Percentiles rank a stretch among this genome's conserved stretches.
Evolutionary conservation across 2,888 invertebrate genomes (phyloP).

Genomic region (Lamellibrachia columna): DNA sequence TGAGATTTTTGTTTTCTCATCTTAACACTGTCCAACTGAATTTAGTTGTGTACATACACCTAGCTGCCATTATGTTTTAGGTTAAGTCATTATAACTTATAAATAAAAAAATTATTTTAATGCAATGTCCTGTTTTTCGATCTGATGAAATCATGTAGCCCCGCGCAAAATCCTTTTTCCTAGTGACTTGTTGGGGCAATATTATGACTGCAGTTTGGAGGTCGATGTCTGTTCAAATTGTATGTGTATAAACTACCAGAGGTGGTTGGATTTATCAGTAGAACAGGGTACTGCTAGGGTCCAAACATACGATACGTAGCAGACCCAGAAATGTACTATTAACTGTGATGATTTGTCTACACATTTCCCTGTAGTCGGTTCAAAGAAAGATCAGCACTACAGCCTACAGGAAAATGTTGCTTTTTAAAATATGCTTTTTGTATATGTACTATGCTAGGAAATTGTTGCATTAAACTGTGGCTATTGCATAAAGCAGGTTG

Average conservation of each 20-base stretch:
- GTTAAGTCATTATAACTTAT: background rate
- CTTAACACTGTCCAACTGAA: background rate
- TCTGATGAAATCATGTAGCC: background rate
- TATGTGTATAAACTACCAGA: background rate
- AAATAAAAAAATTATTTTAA: background rate
- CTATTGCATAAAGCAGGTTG: background rate
- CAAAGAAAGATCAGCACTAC: background rate
- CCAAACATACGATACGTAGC: background rate
- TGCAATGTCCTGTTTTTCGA: background rate
- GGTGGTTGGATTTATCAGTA: background rate
- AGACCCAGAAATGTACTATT: background rate
- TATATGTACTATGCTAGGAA: background rate
- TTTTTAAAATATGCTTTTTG: slow-evolving; percentile 3
- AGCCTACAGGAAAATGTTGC: background rate
- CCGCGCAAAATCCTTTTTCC: background rate
- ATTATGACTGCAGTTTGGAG: background rate
- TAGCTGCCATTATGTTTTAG: background rate
- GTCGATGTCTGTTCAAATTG: background rate
- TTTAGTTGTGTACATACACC: slow-evolving; percentile 1
- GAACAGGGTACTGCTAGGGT: background rate
- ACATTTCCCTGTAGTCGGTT: background rate
- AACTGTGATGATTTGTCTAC: background rate
- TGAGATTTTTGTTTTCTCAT: background rate
- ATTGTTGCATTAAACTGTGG: background rate
- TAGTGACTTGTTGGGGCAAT: background rate